Conservation (phyloP, 2,797 vertebrate genomes). For the Discoglossus pictus region DNA sequence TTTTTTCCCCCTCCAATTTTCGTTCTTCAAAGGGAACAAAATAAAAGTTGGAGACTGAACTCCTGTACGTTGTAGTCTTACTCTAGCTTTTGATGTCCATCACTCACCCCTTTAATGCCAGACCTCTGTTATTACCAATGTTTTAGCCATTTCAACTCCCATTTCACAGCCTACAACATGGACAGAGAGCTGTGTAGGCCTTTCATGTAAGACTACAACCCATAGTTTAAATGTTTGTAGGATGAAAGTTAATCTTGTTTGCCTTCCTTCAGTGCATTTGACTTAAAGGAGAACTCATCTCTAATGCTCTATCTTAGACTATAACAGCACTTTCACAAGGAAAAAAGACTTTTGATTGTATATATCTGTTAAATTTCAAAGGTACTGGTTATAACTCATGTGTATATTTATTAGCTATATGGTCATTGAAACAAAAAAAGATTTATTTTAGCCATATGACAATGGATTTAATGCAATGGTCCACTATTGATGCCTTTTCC, state of each 20-base stretch:
- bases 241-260: slow-evolving; percentile 65
- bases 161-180: slow-evolving; percentile 82
- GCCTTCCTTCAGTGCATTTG: slow-evolving; percentile 56
- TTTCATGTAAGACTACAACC: slow-evolving; percentile 83
- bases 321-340: no score
- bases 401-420: no score
- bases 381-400: no score
- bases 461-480: no score
- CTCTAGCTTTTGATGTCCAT: slow-evolving; percentile 87
- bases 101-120: slow-evolving; percentile 83
- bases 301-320: background rate
- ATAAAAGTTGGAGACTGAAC: slow-evolving; percentile 82
- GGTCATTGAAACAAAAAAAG: no score
- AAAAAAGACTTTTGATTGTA: no score
- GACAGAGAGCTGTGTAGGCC: slow-evolving; percentile 75
- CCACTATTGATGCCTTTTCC: no score
- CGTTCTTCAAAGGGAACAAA: slow-evolving; percentile 95
- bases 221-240: slow-evolving; percentile 62
- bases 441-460: no score
- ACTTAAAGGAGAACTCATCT: slow-evolving; percentile 52
- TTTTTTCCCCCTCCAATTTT: slow-evolving; percentile 87
- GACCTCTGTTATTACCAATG: slow-evolving; percentile 87
- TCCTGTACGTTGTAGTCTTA: slow-evolving; percentile 64
- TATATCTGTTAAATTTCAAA: no score
- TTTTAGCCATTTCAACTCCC: slow-evolving; percentile 76